phyloP scores from a whole-genome alignment of 1,140 invertebrate species.

The Drosophila sulfurigaster region DNA sequence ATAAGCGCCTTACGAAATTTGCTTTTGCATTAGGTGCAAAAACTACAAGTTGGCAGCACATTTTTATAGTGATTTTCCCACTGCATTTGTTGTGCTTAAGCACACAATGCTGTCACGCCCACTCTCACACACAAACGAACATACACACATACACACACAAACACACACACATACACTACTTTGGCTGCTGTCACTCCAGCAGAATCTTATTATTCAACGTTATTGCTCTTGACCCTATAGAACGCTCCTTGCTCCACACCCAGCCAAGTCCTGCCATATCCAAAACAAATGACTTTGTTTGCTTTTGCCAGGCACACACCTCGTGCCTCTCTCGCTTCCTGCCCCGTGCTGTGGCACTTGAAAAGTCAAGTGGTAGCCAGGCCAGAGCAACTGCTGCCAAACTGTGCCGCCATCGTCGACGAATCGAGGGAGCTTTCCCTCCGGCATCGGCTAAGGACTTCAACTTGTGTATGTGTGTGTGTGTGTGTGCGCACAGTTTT shows the following conservation, averaged over 20 bases:
- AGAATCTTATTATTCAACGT: conserved; percentile 64
- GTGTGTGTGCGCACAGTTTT: conserved; percentile 3
- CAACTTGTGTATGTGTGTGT: conserved; percentile 17
- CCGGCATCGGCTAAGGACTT: conserved; percentile 26
- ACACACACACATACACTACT: conserved; percentile 5
- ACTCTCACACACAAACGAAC: background rate
- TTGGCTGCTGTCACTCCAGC: conserved; percentile 24
- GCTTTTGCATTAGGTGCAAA: conserved; percentile 12
- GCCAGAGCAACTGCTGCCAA: conserved; percentile 40
- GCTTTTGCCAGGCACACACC: conserved; percentile 32
- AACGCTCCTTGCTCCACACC: background rate
- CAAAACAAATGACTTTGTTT: conserved; percentile 75
- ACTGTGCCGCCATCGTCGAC: conserved; percentile 15
- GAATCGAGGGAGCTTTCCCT: conserved; percentile 23
- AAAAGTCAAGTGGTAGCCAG: conserved; percentile 65
- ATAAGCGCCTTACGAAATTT: background rate
- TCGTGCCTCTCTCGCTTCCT: background rate
- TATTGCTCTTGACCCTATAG: conserved; percentile 63
- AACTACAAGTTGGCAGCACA: conserved; percentile 20
- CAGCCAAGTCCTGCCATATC: conserved; percentile 17
- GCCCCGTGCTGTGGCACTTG: conserved; percentile 47
- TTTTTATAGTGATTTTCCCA: conserved; percentile 17
- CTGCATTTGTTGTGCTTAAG: conserved; percentile 26
- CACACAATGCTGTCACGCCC: conserved; percentile 29
- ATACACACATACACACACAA: conserved; percentile 1